A percentile compares a stretch with the other conserved stretches of the same genome.
These are phyloP conservation scores for Eremophila alpestris DNA, from an alignment of 2,797 vertebrate genomes.

Conservation along the genomic window DNA sequence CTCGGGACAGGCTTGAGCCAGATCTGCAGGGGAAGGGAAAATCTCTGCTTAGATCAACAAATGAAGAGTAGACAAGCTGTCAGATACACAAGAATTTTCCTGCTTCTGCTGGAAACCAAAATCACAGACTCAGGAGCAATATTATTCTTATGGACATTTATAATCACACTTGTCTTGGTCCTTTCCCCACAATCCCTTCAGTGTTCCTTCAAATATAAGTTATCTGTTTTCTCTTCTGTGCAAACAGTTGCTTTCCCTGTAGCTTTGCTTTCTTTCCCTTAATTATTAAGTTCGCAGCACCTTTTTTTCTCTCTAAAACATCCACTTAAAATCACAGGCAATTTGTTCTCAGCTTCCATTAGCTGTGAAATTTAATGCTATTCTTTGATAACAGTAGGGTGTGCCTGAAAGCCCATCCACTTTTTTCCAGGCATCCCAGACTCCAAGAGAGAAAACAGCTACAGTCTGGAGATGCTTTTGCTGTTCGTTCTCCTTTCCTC, in stretches of 20 bases:
- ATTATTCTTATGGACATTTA: background rate
- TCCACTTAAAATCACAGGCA: background rate
- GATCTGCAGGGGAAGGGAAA: background rate
- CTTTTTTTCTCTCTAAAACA: background rate
- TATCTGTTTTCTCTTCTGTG: background rate
- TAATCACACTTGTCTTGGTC: background rate
- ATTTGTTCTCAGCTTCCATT: background rate
- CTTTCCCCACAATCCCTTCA: background rate
- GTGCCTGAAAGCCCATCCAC: background rate
- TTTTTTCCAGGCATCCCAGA: background rate
- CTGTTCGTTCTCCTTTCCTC: background rate
- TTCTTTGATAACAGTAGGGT: background rate
- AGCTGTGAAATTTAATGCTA: background rate
- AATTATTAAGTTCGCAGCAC: background rate
- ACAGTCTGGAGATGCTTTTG: background rate
- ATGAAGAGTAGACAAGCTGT: constrained; percentile 8
- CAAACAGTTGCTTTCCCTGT: background rate
- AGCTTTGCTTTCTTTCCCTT: background rate
- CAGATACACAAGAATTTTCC: background rate
- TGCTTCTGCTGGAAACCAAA: background rate
- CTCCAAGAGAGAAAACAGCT: background rate
- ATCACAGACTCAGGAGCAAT: fast-evolving
- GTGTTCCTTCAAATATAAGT: background rate
- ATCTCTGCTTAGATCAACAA: constrained; percentile 9
- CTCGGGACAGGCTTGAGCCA: background rate